Evolutionary conservation across 2,797 vertebrate genomes (phyloP), one percentile per base, ranked within the genome.

Genomic region (Anableps anableps): DNA sequence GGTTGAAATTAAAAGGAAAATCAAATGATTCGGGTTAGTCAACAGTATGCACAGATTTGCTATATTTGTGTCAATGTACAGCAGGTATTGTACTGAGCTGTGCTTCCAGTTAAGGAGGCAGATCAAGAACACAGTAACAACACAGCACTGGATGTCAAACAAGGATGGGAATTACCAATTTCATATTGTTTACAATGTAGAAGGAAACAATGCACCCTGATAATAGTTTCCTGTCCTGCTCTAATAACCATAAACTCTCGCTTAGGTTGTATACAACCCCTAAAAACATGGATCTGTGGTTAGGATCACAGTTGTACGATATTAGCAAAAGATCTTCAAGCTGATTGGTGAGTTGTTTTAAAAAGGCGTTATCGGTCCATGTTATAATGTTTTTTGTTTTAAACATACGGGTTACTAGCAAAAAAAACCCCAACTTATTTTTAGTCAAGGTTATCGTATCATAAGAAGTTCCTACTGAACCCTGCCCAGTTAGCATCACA

Each of bases 31-130:
- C 2, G 1, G 23, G 38, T 70, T 26, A 38, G 66, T 70, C 23
- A 70, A 41, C 41, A 71, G 26, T 71, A 17, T 71, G 68, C 68
- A 70, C 66, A 71, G 41, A 45, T 71, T 47, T 45, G 68, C 68
- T n/a, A 71, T 11, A 71, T 47, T 47, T 26, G 41, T 29, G 41
- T 47, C 14, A 5, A 14, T 71, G 13, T 43, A 11, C 23, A 43
- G 11, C 23, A 43, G 23, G 19, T 43, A 43, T 70, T 43, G 10
- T n/a, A 70, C 23, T 43, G 66, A 70, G 66, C 21, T 70, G 38
- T 70, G 38, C 41, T 70, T 70, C 10, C 66, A 70, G 66, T 45
- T 58, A 29, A 45, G 8, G 41, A 71, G 5, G 26, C 16, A 45
- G 26, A 16, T 71, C 68, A 71, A 29, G 13, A 14, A 2, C 41